Conservation (phyloP, 2,888 invertebrate genomes). For the Siphonodentalium dalli region DNA sequence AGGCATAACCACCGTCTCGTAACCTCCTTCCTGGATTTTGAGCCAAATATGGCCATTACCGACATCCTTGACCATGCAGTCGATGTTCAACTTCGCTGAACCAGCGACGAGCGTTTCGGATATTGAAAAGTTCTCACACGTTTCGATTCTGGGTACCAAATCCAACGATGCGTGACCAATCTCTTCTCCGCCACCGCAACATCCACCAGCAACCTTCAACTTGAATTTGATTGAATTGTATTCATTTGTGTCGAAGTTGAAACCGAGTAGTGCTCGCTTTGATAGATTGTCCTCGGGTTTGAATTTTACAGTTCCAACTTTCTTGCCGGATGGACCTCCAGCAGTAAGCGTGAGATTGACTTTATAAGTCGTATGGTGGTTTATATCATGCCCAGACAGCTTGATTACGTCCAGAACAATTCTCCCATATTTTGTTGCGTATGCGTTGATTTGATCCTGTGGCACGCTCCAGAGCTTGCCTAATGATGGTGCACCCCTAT, state of each 20-base stretch:
- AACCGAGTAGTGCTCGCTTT: conserved; percentile 54
- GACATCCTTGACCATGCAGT: no score
- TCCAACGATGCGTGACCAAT: no score
- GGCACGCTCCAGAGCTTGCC: conserved; percentile 62
- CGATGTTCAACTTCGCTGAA: conserved; percentile 8
- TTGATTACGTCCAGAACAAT: conserved; percentile 40
- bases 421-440: conserved; percentile 52
- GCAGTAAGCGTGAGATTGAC: conserved; percentile 33
- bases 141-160: no score
- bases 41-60: conserved; percentile 10
- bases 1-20: conserved; percentile 62
- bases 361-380: conserved; percentile 48
- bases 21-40: no score
- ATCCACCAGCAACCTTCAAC: conserved; percentile 61
- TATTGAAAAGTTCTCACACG: no score
- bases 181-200: conserved; percentile 43
- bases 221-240: conserved; percentile 55
- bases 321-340: conserved; percentile 36
- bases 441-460: conserved; percentile 46
- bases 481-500: conserved; percentile 65
- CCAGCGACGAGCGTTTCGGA: background rate
- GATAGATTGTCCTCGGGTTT: conserved; percentile 36
- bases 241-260: conserved; percentile 62
- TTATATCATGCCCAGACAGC: conserved; percentile 40
- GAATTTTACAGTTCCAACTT: conserved; percentile 35